Evolutionary conservation across 2,888 invertebrate genomes (phyloP), one percentile per base, ranked within the genome.

Genomic region (Agriopis leucophaearia): DNA sequence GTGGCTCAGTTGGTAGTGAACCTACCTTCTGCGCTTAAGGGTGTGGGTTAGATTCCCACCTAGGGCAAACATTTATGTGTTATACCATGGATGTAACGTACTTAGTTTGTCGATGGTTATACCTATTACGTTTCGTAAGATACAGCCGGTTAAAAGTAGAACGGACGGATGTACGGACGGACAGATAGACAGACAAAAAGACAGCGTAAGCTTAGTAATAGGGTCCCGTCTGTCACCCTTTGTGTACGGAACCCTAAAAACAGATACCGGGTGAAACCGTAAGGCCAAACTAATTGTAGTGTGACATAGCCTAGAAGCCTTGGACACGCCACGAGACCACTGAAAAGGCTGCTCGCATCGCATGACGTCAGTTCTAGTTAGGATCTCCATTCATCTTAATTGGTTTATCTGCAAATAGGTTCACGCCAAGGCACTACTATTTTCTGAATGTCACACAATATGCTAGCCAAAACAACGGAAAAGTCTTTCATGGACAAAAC

Each of bases 331-430:
- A 27, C 27, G 27, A 27, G 27, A 27, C 64, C 42, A 36, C 57
- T 64, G 42, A 36, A 42, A 64, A 10, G 44, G 48, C 18, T 48
- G 15, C 16, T 51, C 36, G 6, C 12, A 47, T 51, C 36, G 6
- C 12, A 47, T 58, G 64, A 64, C 64, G 58, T 54, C 35, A 55
- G 10, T 13, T 0, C 15, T 51, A 57, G 51, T 36, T 58, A 47
- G 61, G 50, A n/a, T 42, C n/a, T 45, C n/a, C 16, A 42, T 56
- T 27, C 42, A 57, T 51, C 48, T 63, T 64, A 64, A 57, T 57
- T 57, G 50, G 56, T 44, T 57, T 57, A 35, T 51, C 36, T 57
- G 45, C 27, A 27, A 42, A 54, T 51, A 36, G 52, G 35, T 36
- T 35, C 2, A 18, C 18, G 18, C 8, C 7, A 10, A 48, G 18